phyloP scores from a whole-genome alignment of 2,797 vertebrate species.

The Erpetoichthys calabaricus region DNA sequence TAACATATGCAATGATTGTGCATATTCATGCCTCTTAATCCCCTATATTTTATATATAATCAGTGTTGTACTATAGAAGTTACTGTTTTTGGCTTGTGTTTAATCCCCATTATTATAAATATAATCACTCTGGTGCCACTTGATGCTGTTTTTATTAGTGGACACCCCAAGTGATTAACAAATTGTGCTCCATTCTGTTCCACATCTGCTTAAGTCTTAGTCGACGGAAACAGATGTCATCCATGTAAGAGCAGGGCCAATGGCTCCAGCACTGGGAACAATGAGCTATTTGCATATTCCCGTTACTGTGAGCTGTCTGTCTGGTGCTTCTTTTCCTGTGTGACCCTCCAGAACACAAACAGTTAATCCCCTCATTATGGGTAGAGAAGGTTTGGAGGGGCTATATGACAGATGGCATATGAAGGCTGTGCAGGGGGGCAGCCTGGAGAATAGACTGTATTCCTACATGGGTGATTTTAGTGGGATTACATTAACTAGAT shows the following conservation, averaged over 20 bases:
- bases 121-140: too few species aligned
- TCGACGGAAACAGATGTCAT: slow-evolving; percentile 37
- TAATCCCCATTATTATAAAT: too few species aligned
- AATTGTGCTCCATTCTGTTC: slow-evolving; percentile 25
- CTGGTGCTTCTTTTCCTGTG: slow-evolving; percentile 7
- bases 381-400: slow-evolving; percentile 5
- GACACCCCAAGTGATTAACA: slow-evolving; percentile 32
- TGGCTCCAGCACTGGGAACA: not conserved
- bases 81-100: too few species aligned
- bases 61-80: too few species aligned
- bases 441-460: slow-evolving; percentile 24
- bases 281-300: not conserved
- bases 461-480: slow-evolving; percentile 18
- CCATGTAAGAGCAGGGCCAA: slow-evolving; percentile 15
- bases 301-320: not conserved
- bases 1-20: too few species aligned
- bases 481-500: slow-evolving; percentile 30
- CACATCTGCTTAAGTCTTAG: slow-evolving; percentile 38
- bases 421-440: slow-evolving; percentile 19
- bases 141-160: too few species aligned
- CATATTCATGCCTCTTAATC: too few species aligned
- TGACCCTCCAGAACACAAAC: slow-evolving; percentile 12
- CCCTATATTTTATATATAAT: too few species aligned
- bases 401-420: slow-evolving; percentile 36
- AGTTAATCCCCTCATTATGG: slow-evolving; percentile 26